Base-by-base conservation (phyloP, 2,888 invertebrate species). In the Aphidoletes aphidimyza region DNA sequence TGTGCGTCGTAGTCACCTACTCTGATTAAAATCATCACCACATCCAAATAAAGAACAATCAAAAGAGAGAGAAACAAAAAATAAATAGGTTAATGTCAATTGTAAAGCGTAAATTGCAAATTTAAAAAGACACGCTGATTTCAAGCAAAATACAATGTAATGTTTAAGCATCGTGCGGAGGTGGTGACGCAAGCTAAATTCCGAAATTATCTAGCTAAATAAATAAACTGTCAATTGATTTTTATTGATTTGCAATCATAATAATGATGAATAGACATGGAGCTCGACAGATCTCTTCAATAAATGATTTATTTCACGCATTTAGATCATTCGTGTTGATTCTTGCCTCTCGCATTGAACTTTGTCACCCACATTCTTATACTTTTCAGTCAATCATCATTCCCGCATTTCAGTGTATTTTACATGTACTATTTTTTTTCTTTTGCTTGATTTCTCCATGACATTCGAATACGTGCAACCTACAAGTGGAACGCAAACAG, bases 51-150 rank as follows among this genome's bases (percentile, higher is more conserved):
- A 30, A 69, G 69, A 69, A 69, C 69, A 69, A 54, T 54, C 54
- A 22, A 69, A n/a, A n/a, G n/a, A n/a, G n/a, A n/a, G n/a, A n/a
- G n/a, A n/a, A n/a, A n/a, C n/a, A n/a, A n/a, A n/a, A n/a, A n/a
- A 69, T 69, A 69, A 69, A 69, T 69, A 69, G 69, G 69, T 69
- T 9, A 69, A 69, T 69, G 69, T 69, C 69, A 69, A 69, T 30
- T 14, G 30, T 14, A 69, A 54, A 2, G 8, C 17, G 2, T 9
- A 3, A 22, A 26, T 26, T 54, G 54, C n/a, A 54, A 26, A 2
- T 26, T 26, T 6, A n/a, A 22, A 26, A 54, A 54, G 8, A 26
- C 1, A 26, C 14, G 2, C n/a, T n/a, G n/a, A n/a, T n/a, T n/a
- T n/a, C n/a, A n/a, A n/a, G n/a, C n/a, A n/a, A n/a, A n/a, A n/a